Base-by-base conservation (phyloP, 1,140 invertebrate genomes). In the Heterodera schachtii region DNA sequence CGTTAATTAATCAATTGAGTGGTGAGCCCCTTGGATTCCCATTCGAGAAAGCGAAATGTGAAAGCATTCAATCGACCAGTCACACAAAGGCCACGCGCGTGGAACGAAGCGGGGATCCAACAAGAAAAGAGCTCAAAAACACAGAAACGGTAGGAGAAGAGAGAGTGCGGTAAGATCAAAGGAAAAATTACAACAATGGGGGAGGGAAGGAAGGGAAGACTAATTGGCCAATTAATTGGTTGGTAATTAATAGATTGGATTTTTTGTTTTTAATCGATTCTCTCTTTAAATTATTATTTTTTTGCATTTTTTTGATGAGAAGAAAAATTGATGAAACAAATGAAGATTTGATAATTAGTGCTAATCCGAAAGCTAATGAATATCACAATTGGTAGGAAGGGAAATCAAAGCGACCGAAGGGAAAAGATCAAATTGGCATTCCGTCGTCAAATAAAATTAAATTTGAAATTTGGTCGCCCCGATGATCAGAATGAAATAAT, bases 61-160 rank as follows among this genome's bases (percentile, higher is more conserved):
- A 64, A 52, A 64, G 57, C 57, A 64, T 52, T 52, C 49, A 31
- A 31, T 31, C 31, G 49, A 64, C 19, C 57, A 64, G 19, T 64
- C 57, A 64, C 57, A 64, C 57, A 64, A 64, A 64, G 57, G 57
- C 57, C 57, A 64, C 57, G 16, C 11, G 57, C 57, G 16, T 64
- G 57, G 57, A 64, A n/a, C 57, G 57, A 64, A 64, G 57, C 57
- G 57, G 57, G 57, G 57, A 64, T 64, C 57, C 57, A 64, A 64
- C 49, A 52, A 6, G 19, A 19, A 19, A 64, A 13, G 57, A 64
- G 57, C 57, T 64, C 57, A 64, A 19, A 11, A 64, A 64, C 16
- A 19, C 11, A 64, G 57, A 16, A 60, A 16, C 1, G 57, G 0
- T 13, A 64, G 13, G 11, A 19, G 57, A 16, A 60, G 57, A 4